phyloP scores from a whole-genome alignment of 2,797 vertebrate species.

The Neolamprologus multifasciatus region DNA sequence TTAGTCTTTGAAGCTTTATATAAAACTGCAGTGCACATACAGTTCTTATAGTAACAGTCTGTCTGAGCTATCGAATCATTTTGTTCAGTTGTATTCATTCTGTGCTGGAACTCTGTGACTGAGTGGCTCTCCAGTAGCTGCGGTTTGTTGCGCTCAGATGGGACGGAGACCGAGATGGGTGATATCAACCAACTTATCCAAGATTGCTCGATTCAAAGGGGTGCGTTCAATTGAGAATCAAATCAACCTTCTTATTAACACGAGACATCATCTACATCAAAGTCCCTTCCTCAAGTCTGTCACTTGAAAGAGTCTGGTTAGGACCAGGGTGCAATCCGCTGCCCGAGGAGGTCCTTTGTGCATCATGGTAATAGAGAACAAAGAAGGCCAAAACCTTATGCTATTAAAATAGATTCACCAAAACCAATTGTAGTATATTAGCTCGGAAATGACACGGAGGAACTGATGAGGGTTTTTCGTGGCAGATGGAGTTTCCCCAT shows the following conservation, averaged over 20 bases:
- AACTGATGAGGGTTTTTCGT: constrained; percentile 63
- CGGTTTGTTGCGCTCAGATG: neutral
- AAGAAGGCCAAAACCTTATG: constrained; percentile 60
- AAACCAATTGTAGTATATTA: constrained; percentile 81
- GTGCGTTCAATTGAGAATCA: neutral
- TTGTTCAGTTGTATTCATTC: neutral
- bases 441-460: constrained; percentile 67
- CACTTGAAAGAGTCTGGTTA: constrained; percentile 35
- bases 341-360: constrained; percentile 43
- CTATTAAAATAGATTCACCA: constrained; percentile 75
- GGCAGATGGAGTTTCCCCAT: constrained; percentile 68
- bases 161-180: neutral
- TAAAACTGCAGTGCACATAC: neutral
- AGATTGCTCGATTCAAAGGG: constrained; percentile 23
- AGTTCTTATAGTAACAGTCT: neutral
- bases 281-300: constrained; percentile 7
- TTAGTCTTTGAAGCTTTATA: neutral
- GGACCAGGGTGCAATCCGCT: constrained; percentile 22
- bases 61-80: neutral
- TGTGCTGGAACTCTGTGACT: neutral
- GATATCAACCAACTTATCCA: constrained; percentile 27
- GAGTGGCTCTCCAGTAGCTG: neutral
- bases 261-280: constrained; percentile 30
- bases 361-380: constrained; percentile 66
- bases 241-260: constrained; percentile 20